phyloP scores from a whole-genome alignment of 30 jellyfish, hydroid and myxozoan species.

The Turritopsis rubra region DNA sequence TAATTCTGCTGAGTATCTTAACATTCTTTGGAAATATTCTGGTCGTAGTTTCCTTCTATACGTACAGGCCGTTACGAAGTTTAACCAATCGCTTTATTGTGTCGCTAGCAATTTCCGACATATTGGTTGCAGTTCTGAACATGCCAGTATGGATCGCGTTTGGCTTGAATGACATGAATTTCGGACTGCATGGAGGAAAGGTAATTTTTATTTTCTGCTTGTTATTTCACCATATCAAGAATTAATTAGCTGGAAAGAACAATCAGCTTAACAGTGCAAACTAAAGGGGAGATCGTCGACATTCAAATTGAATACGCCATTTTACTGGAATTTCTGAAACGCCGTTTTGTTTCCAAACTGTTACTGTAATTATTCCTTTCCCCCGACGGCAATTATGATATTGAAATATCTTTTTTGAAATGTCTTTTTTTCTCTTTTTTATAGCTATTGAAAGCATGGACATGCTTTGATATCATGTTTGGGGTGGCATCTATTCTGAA shows the following conservation, averaged over 20 bases:
- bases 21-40: neutral
- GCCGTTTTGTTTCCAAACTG: no score
- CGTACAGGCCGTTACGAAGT: constrained; percentile 4
- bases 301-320: no score
- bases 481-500: constrained; percentile 73
- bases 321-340: no score
- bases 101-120: constrained; percentile 5
- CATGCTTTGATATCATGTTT: constrained; percentile 44
- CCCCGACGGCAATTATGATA: no score
- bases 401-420: no score
- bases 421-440: neutral
- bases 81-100: constrained; percentile 1
- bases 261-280: no score
- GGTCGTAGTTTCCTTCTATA: constrained; percentile 14
- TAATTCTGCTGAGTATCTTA: neutral
- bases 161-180: neutral
- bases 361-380: no score
- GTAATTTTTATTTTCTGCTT: neutral
- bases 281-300: no score
- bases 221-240: no score
- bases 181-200: constrained; percentile 4
- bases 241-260: no score
- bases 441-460: constrained; percentile 6
- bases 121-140: constrained; percentile 2
- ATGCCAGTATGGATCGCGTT: constrained; percentile 5